These are phyloP conservation scores for Orcinus orca DNA, from an alignment of 2,113 vertebrate species.

Conservation along the genomic window DNA sequence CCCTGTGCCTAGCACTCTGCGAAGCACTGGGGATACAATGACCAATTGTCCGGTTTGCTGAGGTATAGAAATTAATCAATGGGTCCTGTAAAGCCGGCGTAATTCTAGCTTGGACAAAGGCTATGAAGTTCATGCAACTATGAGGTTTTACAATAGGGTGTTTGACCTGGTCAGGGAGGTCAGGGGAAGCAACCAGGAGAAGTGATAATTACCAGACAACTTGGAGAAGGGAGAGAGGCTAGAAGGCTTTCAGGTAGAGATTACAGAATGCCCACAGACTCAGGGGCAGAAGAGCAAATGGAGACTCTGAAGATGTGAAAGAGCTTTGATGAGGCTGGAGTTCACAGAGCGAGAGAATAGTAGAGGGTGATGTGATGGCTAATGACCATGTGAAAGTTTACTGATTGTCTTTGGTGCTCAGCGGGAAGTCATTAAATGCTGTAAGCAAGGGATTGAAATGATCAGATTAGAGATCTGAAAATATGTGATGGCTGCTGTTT, in stretches of 20 bases:
- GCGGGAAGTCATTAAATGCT: background rate
- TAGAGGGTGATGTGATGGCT: background rate
- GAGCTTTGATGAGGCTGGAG: background rate
- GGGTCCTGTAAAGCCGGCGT: background rate
- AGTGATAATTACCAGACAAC: background rate
- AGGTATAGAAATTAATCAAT: background rate
- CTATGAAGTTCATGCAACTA: background rate
- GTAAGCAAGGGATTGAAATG: background rate
- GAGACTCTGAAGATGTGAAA: background rate
- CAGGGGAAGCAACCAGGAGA: background rate
- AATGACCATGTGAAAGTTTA: background rate
- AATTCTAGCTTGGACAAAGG: background rate
- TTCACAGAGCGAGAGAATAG: too few relatives aligned
- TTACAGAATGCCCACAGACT: background rate
- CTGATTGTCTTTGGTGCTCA: background rate
- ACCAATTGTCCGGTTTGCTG: background rate
- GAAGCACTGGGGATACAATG: background rate
- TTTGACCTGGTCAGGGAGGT: background rate
- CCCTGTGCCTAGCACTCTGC: background rate
- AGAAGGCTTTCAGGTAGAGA: background rate
- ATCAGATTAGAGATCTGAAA: background rate
- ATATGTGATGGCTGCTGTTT: background rate
- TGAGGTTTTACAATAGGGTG: background rate
- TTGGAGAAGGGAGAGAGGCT: background rate
- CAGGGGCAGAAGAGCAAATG: accelerated